Percentiles rank a stretch among this genome's conserved stretches.
These are phyloP conservation scores for Tubulanus polymorphus DNA, from an alignment of 2,888 invertebrate genomes.

Conservation along the genomic window DNA sequence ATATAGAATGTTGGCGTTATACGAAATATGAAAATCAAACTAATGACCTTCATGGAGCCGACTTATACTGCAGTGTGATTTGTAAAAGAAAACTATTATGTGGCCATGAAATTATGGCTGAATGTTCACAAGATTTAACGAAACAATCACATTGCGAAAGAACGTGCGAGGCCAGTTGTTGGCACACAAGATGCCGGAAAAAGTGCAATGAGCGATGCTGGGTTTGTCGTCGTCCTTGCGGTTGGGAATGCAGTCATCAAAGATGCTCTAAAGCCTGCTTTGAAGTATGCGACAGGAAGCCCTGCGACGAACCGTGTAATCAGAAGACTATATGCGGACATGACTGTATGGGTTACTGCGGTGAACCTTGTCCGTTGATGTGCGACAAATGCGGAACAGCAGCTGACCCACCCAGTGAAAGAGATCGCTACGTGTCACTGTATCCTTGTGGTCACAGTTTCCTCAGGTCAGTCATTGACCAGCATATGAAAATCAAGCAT, in stretches of 20 bases:
- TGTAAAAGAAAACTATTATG: constrained; percentile 61
- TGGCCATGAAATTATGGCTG: no score
- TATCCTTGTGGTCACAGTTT: not conserved
- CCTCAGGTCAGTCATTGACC: not conserved
- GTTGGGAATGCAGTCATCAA: constrained; percentile 37
- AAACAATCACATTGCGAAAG: constrained; percentile 45
- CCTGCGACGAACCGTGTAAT: constrained; percentile 46
- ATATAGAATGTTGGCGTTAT: no score
- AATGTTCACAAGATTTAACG: constrained; percentile 46
- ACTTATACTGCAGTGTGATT: constrained; percentile 59
- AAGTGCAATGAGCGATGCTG: constrained; percentile 38
- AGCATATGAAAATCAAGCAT: not conserved
- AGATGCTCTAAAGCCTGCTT: constrained; percentile 41
- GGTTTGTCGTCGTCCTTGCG: constrained; percentile 43
- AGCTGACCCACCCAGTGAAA: constrained; percentile 44
- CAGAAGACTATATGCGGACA: constrained; percentile 58
- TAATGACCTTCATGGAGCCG: no score
- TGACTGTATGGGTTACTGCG: constrained; percentile 65
- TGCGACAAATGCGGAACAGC: constrained; percentile 52
- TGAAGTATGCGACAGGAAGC: constrained; percentile 48
- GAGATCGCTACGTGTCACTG: not conserved
- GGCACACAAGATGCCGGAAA: constrained; percentile 35
- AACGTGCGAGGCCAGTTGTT: constrained; percentile 44
- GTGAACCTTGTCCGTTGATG: constrained; percentile 63
- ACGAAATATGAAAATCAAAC: no score